Evolutionary conservation across 2,797 vertebrate genomes (phyloP).

Genomic region (Cheirogaleus major): DNA sequence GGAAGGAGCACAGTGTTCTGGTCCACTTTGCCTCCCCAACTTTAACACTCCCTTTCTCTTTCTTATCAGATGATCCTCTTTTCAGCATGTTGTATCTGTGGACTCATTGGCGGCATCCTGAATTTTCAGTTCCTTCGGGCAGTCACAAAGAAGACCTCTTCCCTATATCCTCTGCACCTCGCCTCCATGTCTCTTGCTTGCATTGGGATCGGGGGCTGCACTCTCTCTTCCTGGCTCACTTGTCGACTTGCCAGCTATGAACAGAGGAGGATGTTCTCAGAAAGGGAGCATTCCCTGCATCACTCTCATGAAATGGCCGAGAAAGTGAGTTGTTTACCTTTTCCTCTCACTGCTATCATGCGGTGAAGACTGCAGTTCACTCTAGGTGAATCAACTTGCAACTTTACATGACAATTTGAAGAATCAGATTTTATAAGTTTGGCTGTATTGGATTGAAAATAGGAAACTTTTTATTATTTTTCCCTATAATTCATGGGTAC

Average conservation of each 20-base stretch:
- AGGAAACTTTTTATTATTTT: constrained; percentile 64
- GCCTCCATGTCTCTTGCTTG: constrained; percentile 97
- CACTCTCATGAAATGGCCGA: constrained; percentile 99
- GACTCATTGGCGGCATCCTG: constrained; percentile 97
- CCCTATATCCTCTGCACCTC: constrained; percentile 92
- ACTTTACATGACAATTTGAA: constrained; percentile 67
- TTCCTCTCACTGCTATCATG: constrained; percentile 35
- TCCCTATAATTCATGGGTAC: constrained; percentile 75
- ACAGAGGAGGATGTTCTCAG: constrained; percentile 99
- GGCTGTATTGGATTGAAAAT: constrained; percentile 60
- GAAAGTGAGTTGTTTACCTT: constrained; percentile 90
- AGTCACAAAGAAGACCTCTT: constrained; percentile 91
- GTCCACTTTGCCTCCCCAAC: background rate
- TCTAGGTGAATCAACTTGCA: constrained; percentile 54
- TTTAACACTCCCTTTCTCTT: constrained; percentile 64
- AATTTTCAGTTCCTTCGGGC: constrained; percentile 99
- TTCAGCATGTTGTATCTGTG: constrained; percentile 98
- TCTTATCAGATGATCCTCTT: constrained; percentile 97
- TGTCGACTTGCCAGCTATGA: constrained; percentile 98
- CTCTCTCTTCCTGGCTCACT: constrained; percentile 97
- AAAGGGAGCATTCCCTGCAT: constrained; percentile 97
- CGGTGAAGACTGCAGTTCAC: constrained; percentile 47
- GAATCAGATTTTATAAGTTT: constrained; percentile 71
- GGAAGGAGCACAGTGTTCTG: accelerated
- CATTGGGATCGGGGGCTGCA: constrained; percentile 96